Percentiles rank a stretch among this genome's conserved stretches.
Evolutionary conservation across 2,113 vertebrate species (phyloP).

Genomic region (Chinchilla lanigera): DNA sequence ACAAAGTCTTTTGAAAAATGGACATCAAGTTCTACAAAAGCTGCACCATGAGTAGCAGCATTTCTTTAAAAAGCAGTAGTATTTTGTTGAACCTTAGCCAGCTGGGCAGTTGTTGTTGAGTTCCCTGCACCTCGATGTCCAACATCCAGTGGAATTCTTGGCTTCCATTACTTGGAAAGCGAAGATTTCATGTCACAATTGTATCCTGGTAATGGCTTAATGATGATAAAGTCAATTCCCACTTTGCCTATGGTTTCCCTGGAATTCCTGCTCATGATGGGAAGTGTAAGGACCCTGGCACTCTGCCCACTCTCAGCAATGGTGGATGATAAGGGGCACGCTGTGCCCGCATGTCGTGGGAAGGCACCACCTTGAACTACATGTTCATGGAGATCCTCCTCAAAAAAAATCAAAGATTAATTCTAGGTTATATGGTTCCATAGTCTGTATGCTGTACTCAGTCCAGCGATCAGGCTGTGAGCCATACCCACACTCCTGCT

Average conservation of each 20-base stretch:
- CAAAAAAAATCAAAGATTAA: conserved; percentile 93
- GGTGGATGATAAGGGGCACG: conserved; percentile 96
- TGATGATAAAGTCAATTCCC: conserved; percentile 96
- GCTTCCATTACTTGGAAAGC: conserved; percentile 95
- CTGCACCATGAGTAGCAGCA: conserved; percentile 90
- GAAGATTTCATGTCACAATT: conserved; percentile 94
- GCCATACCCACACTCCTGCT: conserved; percentile 96
- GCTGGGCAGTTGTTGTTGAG: conserved; percentile 91
- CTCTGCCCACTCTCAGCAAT: conserved; percentile 93
- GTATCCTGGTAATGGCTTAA: conserved; percentile 92
- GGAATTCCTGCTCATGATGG: conserved; percentile 96
- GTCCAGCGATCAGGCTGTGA: conserved; percentile 93
- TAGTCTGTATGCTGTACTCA: conserved; percentile 97
- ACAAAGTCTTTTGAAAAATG: conserved; percentile 97
- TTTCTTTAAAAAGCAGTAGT: no score
- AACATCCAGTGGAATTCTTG: conserved; percentile 93
- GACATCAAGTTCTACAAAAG: conserved; percentile 97
- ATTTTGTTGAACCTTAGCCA: no score
- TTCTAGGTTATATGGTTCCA: conserved; percentile 98
- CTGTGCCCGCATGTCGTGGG: conserved; percentile 94
- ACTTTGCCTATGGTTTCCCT: conserved; percentile 98
- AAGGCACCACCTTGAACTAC: conserved; percentile 92
- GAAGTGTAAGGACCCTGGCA: conserved; percentile 92
- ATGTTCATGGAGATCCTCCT: conserved; percentile 95
- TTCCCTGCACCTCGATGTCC: conserved; percentile 97